phyloP scores from a whole-genome alignment of 2,888 invertebrate species.

The Crioceris asparagi region DNA sequence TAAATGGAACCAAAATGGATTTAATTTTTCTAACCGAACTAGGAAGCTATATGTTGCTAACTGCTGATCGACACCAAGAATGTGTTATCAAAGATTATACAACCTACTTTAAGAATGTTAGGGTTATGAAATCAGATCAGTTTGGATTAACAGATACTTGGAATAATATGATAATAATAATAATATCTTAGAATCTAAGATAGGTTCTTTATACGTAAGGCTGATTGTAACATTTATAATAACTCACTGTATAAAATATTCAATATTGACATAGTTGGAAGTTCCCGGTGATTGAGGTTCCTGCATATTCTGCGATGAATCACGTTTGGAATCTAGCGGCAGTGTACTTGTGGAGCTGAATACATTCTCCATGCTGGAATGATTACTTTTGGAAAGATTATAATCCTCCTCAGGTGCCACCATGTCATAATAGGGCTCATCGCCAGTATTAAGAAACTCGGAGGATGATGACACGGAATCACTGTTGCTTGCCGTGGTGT shows the following conservation, averaged over 20 bases:
- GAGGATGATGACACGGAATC: slow-evolving; percentile 43
- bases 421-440: slow-evolving; percentile 63
- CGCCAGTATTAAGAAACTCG: slow-evolving; percentile 46
- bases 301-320: slow-evolving; percentile 37
- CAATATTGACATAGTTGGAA: slow-evolving; percentile 87
- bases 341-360: slow-evolving; percentile 51
- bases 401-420: slow-evolving; percentile 50
- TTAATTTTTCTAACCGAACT: too few species aligned
- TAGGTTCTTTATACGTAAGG: too few species aligned
- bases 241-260: slow-evolving; percentile 77
- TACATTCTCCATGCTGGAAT: slow-evolving; percentile 56
- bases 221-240: not conserved
- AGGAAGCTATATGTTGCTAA: too few species aligned
- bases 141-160: not conserved
- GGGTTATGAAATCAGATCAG: too few species aligned
- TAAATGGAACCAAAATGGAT: too few species aligned
- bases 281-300: slow-evolving; percentile 72
- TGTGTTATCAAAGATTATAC: too few species aligned
- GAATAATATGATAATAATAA: not conserved
- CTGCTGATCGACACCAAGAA: too few species aligned
- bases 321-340: slow-evolving; percentile 41
- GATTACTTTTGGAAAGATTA: slow-evolving; percentile 36
- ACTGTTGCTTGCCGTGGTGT: slow-evolving; percentile 34
- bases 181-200: not conserved
- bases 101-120: too few species aligned